phyloP scores from a whole-genome alignment of 2,113 vertebrate species.

The Danio rerio region GRCz12tu NC_133184.1:24842501-24843000 shows the following conservation, averaged over 20 bases:
- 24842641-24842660: neutral
- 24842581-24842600: neutral
- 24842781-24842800: neutral
- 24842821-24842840: conserved; percentile 25
- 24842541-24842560: neutral
- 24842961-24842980: conserved; percentile 30
- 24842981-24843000: neutral
- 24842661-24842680: neutral
- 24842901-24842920: neutral
- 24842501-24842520: neutral
- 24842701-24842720: neutral
- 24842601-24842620: neutral
- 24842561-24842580: too few relatives aligned
- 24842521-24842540: neutral
- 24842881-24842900: neutral
- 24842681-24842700: neutral
- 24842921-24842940: neutral
- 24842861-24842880: neutral
- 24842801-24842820: conserved; percentile 38
- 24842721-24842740: neutral
- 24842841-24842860: neutral
- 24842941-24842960: neutral
- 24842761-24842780: conserved; percentile 42
- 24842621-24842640: neutral
- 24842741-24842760: conserved; percentile 4